phyloP scores from a whole-genome alignment of 2,888 invertebrate genomes.

The Sinodicranocentrus sp. region DNA sequence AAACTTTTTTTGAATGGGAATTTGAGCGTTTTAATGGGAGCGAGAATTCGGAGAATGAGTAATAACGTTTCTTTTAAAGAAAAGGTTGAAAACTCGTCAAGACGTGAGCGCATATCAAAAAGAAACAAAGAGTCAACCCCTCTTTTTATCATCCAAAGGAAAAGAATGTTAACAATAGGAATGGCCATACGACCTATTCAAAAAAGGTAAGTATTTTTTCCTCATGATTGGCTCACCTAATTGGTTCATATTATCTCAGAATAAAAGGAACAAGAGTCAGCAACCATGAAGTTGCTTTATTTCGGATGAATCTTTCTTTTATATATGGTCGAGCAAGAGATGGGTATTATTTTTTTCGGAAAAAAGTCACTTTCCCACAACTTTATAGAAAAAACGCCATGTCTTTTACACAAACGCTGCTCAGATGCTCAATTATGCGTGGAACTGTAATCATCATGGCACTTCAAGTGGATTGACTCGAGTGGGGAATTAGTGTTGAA shows the following conservation, averaged over 20 bases:
- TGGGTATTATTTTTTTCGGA: neutral
- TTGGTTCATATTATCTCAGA: conserved; percentile 12
- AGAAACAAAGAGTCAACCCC: too few relatives aligned
- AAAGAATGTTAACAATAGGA: too few relatives aligned
- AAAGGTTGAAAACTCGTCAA: too few relatives aligned
- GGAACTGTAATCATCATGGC: conserved; percentile 12
- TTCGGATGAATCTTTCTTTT: neutral
- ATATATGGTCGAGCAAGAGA: neutral
- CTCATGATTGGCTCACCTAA: conserved; percentile 6
- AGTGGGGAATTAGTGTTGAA: conserved; percentile 4
- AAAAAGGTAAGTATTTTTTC: neutral
- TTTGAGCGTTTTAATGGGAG: neutral
- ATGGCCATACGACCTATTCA: too few relatives aligned
- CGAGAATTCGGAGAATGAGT: neutral
- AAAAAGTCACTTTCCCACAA: conserved; percentile 6
- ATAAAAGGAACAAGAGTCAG: too few relatives aligned
- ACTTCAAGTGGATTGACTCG: neutral
- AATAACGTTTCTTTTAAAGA: too few relatives aligned
- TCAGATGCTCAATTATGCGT: conserved; percentile 23
- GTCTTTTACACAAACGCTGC: too few relatives aligned
- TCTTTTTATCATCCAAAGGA: too few relatives aligned
- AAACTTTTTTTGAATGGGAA: too few relatives aligned
- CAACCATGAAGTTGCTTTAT: too few relatives aligned
- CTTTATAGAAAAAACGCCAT: too few relatives aligned
- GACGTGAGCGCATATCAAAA: too few relatives aligned